Evolutionary conservation across 2,888 invertebrate genomes (phyloP).

Genomic region (Drosophila robusta): DNA sequence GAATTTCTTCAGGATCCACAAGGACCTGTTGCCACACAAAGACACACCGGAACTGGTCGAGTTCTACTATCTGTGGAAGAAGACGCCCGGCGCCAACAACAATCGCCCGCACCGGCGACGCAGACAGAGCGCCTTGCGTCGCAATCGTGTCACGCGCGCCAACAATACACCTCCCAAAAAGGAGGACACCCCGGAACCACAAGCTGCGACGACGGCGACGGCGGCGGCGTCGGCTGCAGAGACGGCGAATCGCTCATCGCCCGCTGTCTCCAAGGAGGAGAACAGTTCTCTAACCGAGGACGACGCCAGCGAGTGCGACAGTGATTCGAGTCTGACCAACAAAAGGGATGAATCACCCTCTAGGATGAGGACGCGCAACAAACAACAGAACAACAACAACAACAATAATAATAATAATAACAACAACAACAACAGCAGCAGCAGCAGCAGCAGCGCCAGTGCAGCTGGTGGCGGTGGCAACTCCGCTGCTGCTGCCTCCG

Average conservation of each 20-base stretch:
- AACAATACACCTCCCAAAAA: conserved; percentile 92
- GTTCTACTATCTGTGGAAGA: conserved; percentile 99
- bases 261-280: conserved; percentile 89
- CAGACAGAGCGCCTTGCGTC: conserved; percentile 93
- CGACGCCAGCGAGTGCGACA: conserved; percentile 97
- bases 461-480: conserved; percentile 58
- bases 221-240: conserved; percentile 84
- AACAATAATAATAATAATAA: conserved; percentile 81
- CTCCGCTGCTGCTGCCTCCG: conserved; percentile 39
- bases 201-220: conserved; percentile 84
- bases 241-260: conserved; percentile 87
- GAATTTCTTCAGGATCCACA: conserved; percentile 98
- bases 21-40: conserved; percentile 98
- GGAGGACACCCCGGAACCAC: conserved; percentile 89
- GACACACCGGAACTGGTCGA: conserved; percentile 99
- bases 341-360: conserved; percentile 92
- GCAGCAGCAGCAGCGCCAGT: conserved; percentile 56
- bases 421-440: conserved; percentile 86
- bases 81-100: conserved; percentile 98
- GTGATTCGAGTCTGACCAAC: conserved; percentile 94
- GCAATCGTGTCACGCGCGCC: conserved; percentile 94
- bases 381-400: conserved; percentile 89
- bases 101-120: conserved; percentile 97
- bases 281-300: conserved; percentile 93
- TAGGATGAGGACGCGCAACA: conserved; percentile 95